Base-by-base conservation (phyloP, 2,888 invertebrate species). In the Euplagia quadripunctaria region DNA sequence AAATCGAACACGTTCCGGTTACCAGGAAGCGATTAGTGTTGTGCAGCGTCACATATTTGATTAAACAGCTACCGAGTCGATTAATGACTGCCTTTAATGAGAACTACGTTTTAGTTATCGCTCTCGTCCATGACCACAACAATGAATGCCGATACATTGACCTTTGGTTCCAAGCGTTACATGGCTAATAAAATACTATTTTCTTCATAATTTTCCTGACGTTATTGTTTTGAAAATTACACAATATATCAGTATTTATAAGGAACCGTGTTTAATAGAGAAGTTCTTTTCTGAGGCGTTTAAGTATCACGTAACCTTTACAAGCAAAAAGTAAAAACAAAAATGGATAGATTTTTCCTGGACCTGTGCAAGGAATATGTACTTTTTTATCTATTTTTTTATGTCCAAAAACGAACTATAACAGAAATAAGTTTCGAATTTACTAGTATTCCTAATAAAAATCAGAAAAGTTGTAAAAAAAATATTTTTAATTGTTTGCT, bases 91-190 rank as follows among this genome's bases (percentile, higher is more conserved):
- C 65, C 68, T 79, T 79, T 85, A 82, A 82, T 81, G 77, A 79
- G 76, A 73, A 73, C 70, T 68, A 73, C 76, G 74, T 78, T 84
- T 85, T 72, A 80, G 72, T 79, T 77, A 81, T 84, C 78, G 78
- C 77, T 79, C 76, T 82, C 71, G 79, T 82, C 79, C 77, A 76
- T 83, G 79, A 78, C 82, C 80, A 81, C 76, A 86, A 86, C 85
- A 86, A 86, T 84, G 82, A 79, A 49, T 63, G 71, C 51, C 67
- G 71, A 84, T 83, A 72, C 85, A 78, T 82, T 85, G 86, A 86
- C 86, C 86, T 80, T 79, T 80, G 67, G 68, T 73, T 75, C 75
- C 76, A 80, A 66, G 79, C 68, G 80, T 79, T 72, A 80, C 70
- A 79, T 80, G 20, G 73, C 63, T 68, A 66, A 71, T 82, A 78